Evolutionary conservation across 2,888 invertebrate species (phyloP).

Genomic region (Chrysomela aeneicollis): DNA sequence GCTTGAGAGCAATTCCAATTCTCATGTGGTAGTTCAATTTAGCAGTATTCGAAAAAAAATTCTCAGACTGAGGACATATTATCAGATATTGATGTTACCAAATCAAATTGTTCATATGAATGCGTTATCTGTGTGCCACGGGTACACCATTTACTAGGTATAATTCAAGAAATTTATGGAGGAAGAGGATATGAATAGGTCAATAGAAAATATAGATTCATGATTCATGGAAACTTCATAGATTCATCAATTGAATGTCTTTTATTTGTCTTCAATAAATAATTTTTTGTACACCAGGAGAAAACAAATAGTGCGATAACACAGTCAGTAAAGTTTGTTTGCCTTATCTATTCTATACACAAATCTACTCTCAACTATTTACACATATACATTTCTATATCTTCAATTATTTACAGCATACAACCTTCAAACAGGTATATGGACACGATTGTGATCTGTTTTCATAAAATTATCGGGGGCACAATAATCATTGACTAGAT

Average conservation of each 20-base stretch:
- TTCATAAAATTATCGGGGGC: slow-evolving; percentile 15
- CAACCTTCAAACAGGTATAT: slow-evolving; percentile 26
- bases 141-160: too few relatives aligned
- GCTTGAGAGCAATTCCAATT: too few relatives aligned
- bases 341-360: slow-evolving; percentile 47
- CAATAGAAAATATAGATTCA: too few relatives aligned
- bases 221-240: background rate
- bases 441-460: slow-evolving; percentile 21
- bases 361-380: slow-evolving; percentile 48
- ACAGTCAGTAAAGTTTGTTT: slow-evolving; percentile 43
- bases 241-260: slow-evolving; percentile 32
- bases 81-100: too few relatives aligned
- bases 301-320: slow-evolving; percentile 45
- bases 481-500: slow-evolving; percentile 38
- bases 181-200: too few relatives aligned
- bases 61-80: too few relatives aligned
- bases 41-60: too few relatives aligned
- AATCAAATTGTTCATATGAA: too few relatives aligned
- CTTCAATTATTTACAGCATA: slow-evolving; percentile 43
- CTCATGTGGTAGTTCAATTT: too few relatives aligned
- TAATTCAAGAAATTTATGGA: too few relatives aligned
- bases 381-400: slow-evolving; percentile 48
- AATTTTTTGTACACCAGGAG: slow-evolving; percentile 44
- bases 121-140: too few relatives aligned
- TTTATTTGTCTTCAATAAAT: slow-evolving; percentile 46